These are phyloP conservation scores for Carassius auratus DNA, from an alignment of 2,113 vertebrate species.

Conservation along the genomic window DNA sequence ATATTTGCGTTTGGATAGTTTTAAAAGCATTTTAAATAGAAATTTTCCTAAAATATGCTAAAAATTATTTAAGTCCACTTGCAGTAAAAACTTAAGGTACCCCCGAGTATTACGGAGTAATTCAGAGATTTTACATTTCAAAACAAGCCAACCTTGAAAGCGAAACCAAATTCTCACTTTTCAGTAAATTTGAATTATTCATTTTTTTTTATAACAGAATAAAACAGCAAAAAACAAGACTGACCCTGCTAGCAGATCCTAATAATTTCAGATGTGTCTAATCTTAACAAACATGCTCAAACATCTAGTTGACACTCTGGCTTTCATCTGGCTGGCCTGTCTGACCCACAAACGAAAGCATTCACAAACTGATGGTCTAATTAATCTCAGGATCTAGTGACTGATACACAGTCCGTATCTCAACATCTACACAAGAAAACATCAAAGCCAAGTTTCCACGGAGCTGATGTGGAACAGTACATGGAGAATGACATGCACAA, in stretches of 20 bases:
- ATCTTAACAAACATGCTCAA: neutral
- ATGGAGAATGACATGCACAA: neutral
- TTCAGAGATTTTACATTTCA: no score
- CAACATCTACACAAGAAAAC: conserved; percentile 25
- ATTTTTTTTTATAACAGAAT: no score
- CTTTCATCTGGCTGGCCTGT: conserved; percentile 16
- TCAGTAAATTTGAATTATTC: no score
- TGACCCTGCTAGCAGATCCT: conserved; percentile 2
- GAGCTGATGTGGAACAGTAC: conserved; percentile 41
- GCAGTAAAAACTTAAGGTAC: no score
- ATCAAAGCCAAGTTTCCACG: conserved; percentile 49
- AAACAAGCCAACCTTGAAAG: no score
- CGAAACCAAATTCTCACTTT: no score
- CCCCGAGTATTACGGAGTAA: no score
- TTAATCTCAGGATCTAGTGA: conserved; percentile 31
- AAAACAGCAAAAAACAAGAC: neutral
- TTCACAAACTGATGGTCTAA: conserved; percentile 20
- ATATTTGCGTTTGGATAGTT: neutral
- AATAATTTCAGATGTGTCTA: conserved; percentile 1
- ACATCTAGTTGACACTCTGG: neutral
- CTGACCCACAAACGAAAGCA: conserved; percentile 28
- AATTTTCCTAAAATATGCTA: neutral
- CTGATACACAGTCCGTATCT: conserved; percentile 13
- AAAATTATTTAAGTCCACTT: no score
- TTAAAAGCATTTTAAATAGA: neutral